Evolutionary conservation across 2,888 invertebrate species (phyloP).

Genomic region (Euclidia mi): DNA sequence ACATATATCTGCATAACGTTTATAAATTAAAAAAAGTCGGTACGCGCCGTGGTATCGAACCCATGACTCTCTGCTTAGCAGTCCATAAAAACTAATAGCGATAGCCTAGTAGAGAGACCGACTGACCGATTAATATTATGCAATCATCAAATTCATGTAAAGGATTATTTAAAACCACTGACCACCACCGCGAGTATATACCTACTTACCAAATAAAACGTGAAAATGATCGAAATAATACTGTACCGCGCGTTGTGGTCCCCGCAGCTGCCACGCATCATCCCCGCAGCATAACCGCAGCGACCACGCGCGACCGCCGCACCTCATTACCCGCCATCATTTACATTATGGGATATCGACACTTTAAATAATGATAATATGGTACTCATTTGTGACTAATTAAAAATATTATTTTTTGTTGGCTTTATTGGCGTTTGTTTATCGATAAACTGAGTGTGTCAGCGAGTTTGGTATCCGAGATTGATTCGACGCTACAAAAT

Average conservation of each 20-base stretch:
- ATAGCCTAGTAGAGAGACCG: no score
- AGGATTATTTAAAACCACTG: constrained; percentile 4
- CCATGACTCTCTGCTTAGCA: no score
- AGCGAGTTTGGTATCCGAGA: no score
- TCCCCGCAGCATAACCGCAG: constrained; percentile 26
- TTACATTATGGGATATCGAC: constrained; percentile 32
- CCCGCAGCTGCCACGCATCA: constrained; percentile 31
- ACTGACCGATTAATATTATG: no score
- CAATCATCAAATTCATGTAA: no score
- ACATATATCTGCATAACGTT: no score
- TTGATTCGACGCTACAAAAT: no score
- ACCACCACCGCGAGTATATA: neutral
- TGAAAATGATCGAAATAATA: constrained; percentile 9
- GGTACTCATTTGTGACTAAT: constrained; percentile 20
- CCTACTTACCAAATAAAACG: constrained; percentile 15
- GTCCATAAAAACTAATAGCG: no score
- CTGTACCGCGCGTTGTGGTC: constrained; percentile 9
- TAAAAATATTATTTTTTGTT: constrained; percentile 30
- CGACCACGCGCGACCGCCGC: constrained; percentile 16
- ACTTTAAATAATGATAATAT: constrained; percentile 37
- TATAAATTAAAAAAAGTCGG: no score
- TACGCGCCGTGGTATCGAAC: no score
- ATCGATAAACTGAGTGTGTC: neutral
- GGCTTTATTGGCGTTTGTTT: constrained; percentile 9
- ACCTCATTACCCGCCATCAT: constrained; percentile 41